Evolutionary conservation across 2,797 vertebrate genomes (phyloP).

Genomic region (Sebastiscus tertius): DNA sequence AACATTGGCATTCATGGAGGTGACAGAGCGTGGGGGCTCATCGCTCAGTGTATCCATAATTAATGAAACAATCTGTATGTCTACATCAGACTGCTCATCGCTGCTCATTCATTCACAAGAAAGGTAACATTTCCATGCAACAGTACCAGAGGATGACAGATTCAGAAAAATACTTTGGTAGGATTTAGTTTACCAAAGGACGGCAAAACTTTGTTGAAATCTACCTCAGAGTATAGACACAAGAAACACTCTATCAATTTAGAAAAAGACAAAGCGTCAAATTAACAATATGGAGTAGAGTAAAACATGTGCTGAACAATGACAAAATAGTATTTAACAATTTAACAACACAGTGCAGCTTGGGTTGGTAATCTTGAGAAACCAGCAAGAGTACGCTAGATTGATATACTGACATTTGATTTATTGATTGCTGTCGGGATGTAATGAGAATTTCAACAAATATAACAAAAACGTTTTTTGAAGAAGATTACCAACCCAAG

Average conservation of each 20-base stretch:
- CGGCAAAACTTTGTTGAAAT: neutral
- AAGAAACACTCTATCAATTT: neutral
- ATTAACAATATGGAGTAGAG: neutral
- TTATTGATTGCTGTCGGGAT: no score
- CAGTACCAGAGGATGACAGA: neutral
- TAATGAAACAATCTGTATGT: slow-evolving; percentile 49
- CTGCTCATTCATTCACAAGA: slow-evolving; percentile 11
- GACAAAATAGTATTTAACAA: neutral
- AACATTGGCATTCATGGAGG: slow-evolving; percentile 21
- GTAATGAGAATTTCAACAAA: no score
- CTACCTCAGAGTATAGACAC: neutral
- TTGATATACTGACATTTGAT: no score
- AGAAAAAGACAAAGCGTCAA: neutral
- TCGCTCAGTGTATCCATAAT: slow-evolving; percentile 47
- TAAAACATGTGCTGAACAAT: neutral
- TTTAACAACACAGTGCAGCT: neutral
- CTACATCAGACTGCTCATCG: neutral
- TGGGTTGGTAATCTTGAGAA: no score
- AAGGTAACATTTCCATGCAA: neutral
- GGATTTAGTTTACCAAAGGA: neutral
- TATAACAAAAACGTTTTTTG: no score
- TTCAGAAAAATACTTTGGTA: neutral
- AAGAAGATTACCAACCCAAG: no score
- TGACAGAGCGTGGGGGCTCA: neutral
- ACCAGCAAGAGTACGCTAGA: no score